phyloP scores from a whole-genome alignment of 2,797 vertebrate species.

The Trematomus bernacchii region DNA sequence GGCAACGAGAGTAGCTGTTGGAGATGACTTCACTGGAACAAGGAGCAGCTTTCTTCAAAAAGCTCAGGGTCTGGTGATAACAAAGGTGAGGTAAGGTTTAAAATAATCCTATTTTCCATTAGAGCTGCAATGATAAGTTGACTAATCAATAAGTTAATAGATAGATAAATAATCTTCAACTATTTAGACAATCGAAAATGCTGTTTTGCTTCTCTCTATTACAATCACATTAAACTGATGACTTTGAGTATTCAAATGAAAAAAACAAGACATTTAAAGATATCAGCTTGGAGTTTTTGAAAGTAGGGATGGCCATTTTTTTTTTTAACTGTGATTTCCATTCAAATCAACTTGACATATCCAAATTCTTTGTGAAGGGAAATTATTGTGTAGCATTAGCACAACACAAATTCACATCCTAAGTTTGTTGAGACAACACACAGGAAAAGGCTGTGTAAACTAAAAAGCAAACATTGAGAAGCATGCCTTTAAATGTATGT shows the following conservation, averaged over 20 bases:
- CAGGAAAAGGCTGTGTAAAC: background rate
- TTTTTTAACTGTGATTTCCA: background rate
- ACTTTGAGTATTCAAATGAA: too few relatives aligned
- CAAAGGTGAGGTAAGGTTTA: background rate
- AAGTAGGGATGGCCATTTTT: too few relatives aligned
- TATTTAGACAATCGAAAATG: too few relatives aligned
- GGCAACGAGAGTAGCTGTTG: conserved; percentile 92
- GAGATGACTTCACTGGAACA: conserved; percentile 90
- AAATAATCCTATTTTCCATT: background rate
- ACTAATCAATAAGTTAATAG: too few relatives aligned
- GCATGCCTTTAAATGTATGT: background rate
- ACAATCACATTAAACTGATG: too few relatives aligned
- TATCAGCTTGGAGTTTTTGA: too few relatives aligned
- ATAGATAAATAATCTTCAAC: too few relatives aligned
- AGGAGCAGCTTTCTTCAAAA: conserved; percentile 92
- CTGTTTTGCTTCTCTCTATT: too few relatives aligned
- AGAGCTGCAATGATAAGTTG: too few relatives aligned
- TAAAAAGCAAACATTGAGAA: background rate
- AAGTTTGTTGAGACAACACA: background rate
- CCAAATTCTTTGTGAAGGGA: background rate
- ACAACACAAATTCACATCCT: background rate
- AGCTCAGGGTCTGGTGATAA: conserved; percentile 89
- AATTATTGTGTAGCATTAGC: background rate
- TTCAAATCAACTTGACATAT: background rate
- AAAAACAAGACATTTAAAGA: too few relatives aligned